These are phyloP conservation scores for Eumaeus atala DNA, from an alignment of 1,140 invertebrate species.

Conservation along the genomic window DNA sequence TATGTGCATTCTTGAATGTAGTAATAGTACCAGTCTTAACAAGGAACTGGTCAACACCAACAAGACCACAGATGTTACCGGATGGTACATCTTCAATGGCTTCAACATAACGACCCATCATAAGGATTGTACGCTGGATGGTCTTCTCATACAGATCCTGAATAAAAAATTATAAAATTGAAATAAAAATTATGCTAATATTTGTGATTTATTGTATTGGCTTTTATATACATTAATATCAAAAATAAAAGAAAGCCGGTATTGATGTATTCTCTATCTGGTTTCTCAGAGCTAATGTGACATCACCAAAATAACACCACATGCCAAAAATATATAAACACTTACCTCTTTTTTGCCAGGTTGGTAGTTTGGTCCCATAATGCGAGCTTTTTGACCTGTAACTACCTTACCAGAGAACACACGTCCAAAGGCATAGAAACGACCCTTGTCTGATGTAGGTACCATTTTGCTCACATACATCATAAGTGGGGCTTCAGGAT, in stretches of 20 bases:
- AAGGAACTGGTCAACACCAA: slow-evolving; percentile 99
- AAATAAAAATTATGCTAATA: neutral
- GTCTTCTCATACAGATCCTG: slow-evolving; percentile 97
- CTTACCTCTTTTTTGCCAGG: slow-evolving; percentile 95
- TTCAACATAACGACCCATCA: slow-evolving; percentile 99
- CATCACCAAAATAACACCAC: slow-evolving; percentile 10
- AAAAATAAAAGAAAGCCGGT: too few species aligned
- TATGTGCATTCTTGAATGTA: slow-evolving; percentile 99
- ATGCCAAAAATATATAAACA: slow-evolving; percentile 14
- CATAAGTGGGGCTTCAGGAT: slow-evolving; percentile 97
- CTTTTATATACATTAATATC: too few species aligned
- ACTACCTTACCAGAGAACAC: slow-evolving; percentile 96
- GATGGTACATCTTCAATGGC: slow-evolving; percentile 99
- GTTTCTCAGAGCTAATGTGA: slow-evolving; percentile 30
- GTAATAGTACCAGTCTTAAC: slow-evolving; percentile 99
- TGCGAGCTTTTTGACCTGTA: slow-evolving; percentile 97
- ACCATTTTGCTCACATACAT: slow-evolving; percentile 99
- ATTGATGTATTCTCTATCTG: slow-evolving; percentile 27
- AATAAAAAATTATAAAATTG: slow-evolving; percentile 4
- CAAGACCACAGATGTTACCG: slow-evolving; percentile 99
- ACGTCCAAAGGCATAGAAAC: slow-evolving; percentile 99
- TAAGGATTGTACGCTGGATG: slow-evolving; percentile 99
- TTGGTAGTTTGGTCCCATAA: slow-evolving; percentile 98
- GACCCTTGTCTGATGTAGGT: slow-evolving; percentile 98
- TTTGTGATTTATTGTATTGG: too few species aligned